Base-by-base conservation (phyloP, 2,797 vertebrate genomes). In the Crax fasciolata region DNA sequence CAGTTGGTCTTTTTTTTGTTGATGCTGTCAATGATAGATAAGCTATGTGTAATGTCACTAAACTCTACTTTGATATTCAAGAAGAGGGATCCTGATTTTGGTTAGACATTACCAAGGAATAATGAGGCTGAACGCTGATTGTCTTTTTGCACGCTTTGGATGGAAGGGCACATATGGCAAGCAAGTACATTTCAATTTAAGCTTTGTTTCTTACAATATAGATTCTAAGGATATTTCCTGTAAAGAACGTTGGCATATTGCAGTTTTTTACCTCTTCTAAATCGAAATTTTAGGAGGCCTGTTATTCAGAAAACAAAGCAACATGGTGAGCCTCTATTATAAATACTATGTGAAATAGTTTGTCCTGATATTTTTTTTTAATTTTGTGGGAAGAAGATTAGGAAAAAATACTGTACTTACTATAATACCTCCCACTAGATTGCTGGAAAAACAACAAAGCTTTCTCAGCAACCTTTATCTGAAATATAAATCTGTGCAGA, bases 401-500 rank as follows among this genome's bases (percentile, higher is more conserved):
- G 63, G 10, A 84, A 84, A 90, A 93, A 95, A 51, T 43, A 41
- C n/a, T 52, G 6, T 76, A 38, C 57, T 91, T 62, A 17, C 43
- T 70, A 1, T 89, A 89, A 88, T 92, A 61, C 18, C 32, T 74
- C 73, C 76, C 77, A 52, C 0, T 73, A 79, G 71, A 76, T 59
- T 74, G 41, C 75, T 77, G 76, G 54, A 88, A 88, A 89, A 84
- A 81, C 51, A 87, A 44, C 28, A 95, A 68, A 87, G 65, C 87
- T 90, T 82, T 91, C 58, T 88, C 76, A 35, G 70, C 43, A 71
- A 38, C 48, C 24, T 73, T 80, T 87, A 84, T 90, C 89, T 87
- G 65, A 79, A 89, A 90, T 91, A 95, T 75, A 88, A 93, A 90
- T 93, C 93, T 81, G 51, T 74, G 57, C 57, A 80, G 74, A 87